Evolutionary conservation across 2,797 vertebrate species (phyloP).

Genomic region (Leucoraja ocellata): DNA sequence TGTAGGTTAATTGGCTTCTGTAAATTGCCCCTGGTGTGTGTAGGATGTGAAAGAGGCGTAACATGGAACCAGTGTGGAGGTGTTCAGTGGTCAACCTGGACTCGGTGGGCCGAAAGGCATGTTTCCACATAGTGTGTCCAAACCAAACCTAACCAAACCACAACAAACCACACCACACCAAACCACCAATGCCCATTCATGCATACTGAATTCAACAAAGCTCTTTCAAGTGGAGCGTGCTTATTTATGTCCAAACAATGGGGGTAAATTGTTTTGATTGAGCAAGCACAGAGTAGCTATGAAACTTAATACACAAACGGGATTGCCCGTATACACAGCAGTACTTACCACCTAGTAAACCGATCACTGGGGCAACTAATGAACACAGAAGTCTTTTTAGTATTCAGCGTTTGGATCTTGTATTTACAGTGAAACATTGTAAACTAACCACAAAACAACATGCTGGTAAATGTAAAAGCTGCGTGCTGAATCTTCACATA

Average conservation of each 20-base stretch:
- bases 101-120: too few species aligned
- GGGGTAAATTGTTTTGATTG: background rate
- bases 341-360: constrained; percentile 52
- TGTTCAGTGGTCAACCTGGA: too few species aligned
- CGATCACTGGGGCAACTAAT: constrained; percentile 62
- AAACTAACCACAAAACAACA: background rate
- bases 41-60: too few species aligned
- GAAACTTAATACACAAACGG: constrained; percentile 35
- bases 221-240: background rate
- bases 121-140: too few species aligned
- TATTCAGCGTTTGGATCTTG: constrained; percentile 50
- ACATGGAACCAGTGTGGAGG: too few species aligned
- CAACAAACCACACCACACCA: too few species aligned
- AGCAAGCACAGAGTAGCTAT: background rate
- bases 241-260: constrained; percentile 34
- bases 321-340: constrained; percentile 34
- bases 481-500: background rate
- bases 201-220: constrained; percentile 16
- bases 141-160: too few species aligned
- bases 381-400: constrained; percentile 66
- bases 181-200: background rate
- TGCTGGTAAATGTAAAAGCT: background rate
- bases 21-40: too few species aligned
- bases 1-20: too few species aligned
- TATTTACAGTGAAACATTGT: constrained; percentile 53